Conservation (phyloP, 2,113 vertebrate genomes). For the Daphoenositta chrysoptera region DNA sequence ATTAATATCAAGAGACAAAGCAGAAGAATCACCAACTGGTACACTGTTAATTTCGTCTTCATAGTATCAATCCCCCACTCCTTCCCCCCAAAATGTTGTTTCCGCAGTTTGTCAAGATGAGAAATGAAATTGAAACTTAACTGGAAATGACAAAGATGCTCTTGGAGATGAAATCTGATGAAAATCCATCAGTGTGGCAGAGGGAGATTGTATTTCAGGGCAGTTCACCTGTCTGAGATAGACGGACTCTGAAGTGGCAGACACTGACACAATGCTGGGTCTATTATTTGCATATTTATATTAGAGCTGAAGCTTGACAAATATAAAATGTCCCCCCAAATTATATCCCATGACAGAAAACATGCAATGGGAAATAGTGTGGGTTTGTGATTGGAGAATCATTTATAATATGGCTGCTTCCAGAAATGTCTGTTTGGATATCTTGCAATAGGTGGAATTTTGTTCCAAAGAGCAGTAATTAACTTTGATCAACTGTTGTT, state of each 20-base stretch:
- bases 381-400: not conserved
- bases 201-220: not conserved
- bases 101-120: not conserved
- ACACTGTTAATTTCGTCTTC: not conserved
- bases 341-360: not conserved
- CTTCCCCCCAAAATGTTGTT: not conserved
- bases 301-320: not conserved
- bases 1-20: not conserved
- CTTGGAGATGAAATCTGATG: not conserved
- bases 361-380: not conserved
- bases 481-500: not conserved
- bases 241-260: not conserved
- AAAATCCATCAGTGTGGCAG: conserved; percentile 12
- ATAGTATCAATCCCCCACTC: not conserved
- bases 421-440: not conserved
- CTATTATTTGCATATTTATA: not conserved
- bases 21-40: not conserved
- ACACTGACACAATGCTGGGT: not conserved
- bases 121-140: conserved; percentile 16
- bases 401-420: not conserved
- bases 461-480: not conserved
- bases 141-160: not conserved
- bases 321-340: not conserved
- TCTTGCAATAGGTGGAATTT: not conserved
- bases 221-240: not conserved